Percentiles rank a stretch among this genome's conserved stretches.
phyloP scores from a whole-genome alignment of 2,888 invertebrate species.

The Lepidocyrtinus sp. region DNA sequence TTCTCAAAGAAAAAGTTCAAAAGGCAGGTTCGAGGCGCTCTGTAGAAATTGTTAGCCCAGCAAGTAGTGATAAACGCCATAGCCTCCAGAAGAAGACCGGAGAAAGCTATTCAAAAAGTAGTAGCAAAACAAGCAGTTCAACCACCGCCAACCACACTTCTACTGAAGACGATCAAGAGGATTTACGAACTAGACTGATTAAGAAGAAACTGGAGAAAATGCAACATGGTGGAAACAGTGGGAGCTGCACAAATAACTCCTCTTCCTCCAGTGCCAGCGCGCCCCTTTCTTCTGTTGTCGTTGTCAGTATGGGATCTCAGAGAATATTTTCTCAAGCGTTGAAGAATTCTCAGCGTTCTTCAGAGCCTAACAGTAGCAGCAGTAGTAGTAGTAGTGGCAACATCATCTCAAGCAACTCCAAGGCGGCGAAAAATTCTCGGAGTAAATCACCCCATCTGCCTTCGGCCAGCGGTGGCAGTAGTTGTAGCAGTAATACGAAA shows the following conservation, averaged over 20 bases:
- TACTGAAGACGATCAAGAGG: constrained; percentile 36
- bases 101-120: too few relatives aligned
- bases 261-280: constrained; percentile 16
- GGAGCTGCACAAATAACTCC: too few relatives aligned
- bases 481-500: not conserved
- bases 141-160: not conserved
- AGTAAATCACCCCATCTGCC: constrained; percentile 22
- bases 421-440: not conserved
- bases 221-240: constrained; percentile 25
- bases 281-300: constrained; percentile 39
- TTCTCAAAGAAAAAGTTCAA: constrained; percentile 38
- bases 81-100: not conserved
- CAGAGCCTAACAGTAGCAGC: constrained; percentile 6
- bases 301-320: constrained; percentile 48
- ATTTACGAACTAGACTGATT: constrained; percentile 49
- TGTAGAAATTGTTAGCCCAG: constrained; percentile 10
- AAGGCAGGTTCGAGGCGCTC: constrained; percentile 28
- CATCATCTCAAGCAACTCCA: not conserved
- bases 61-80: too few relatives aligned
- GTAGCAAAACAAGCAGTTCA: not conserved
- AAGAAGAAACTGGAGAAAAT: constrained; percentile 50
- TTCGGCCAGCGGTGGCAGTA: too few relatives aligned
- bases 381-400: constrained; percentile 5
- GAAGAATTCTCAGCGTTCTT: constrained; percentile 35
- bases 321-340: constrained; percentile 48